Evolutionary conservation across 2,888 invertebrate species (phyloP), one percentile per base, ranked within the genome.

Genomic region (Tetranychus piercei): DNA sequence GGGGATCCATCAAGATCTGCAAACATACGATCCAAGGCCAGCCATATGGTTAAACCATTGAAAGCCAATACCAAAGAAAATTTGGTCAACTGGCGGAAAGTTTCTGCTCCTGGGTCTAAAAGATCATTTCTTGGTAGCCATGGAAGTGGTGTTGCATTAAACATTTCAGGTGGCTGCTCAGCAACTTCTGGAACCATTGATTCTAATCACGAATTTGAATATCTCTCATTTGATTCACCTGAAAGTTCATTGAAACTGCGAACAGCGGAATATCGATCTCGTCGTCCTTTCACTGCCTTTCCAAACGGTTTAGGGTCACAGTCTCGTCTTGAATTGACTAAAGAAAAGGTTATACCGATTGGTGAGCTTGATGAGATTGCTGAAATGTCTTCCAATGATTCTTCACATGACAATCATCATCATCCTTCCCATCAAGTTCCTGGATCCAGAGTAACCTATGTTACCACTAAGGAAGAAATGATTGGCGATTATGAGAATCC

Each of bases 151-250:
- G 55, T 55, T 55, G 55, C 6, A 15, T 7, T 55, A 15, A 55
- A 55, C 55, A 55, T 55, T 55, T 55, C 55, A 9, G 55, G 55
- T 2, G 69, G 34, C 6, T 20, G 22, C 23, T 23, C 22, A 20
- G 22, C 20, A 20, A 23, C 69, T 23, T 69, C 69, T 20, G 69
- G 69, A 34, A 69, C 69, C 20, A 69, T 69, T 23, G 69, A 69
- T 69, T 69, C 69, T 11, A 69, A 69, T 22, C 69, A 69, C 8
- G 69, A 69, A 22, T 69, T 69, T 20, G 69, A 69, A 69, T 69
- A 69, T 69, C 20, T 69, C 5, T 69, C 69, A 3, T 69, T 69
- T 8, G 69, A 69, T 69, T 23, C 69, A 4, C 69, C 69, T 11
- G 22, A 18, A 23, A 69, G 69, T 11, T 69, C 69, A 7, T 22